Percentiles rank a stretch among this genome's conserved stretches.
Evolutionary conservation across 2,888 invertebrate genomes (phyloP).

Genomic region (Hydrotaea diabolus): DNA sequence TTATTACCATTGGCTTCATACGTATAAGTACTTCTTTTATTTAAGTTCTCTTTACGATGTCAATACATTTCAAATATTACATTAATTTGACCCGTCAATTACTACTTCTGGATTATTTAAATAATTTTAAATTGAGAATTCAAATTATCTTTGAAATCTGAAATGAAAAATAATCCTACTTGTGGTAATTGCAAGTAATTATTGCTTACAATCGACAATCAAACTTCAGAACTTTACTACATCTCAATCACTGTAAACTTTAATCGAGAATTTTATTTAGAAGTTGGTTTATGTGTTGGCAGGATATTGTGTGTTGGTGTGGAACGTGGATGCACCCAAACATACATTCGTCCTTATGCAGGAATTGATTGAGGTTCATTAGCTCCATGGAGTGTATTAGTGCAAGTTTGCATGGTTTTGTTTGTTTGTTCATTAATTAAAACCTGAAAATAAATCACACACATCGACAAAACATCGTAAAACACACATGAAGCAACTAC

Average conservation of each 20-base stretch:
- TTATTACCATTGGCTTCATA: no score
- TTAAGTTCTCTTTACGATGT: no score
- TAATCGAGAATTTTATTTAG: not conserved
- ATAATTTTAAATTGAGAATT: no score
- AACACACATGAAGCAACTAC: not conserved
- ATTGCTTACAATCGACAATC: not conserved
- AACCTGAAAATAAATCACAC: slow-evolving; percentile 33
- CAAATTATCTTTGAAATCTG: no score
- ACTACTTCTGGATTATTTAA: no score
- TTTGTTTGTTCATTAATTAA: slow-evolving; percentile 45
- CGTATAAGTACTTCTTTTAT: no score
- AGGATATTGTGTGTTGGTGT: not conserved
- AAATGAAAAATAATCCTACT: not conserved
- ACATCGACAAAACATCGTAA: slow-evolving; percentile 10
- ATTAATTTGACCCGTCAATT: no score
- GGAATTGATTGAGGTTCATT: slow-evolving; percentile 39
- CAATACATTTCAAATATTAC: no score
- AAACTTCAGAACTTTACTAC: not conserved
- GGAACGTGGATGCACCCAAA: not conserved
- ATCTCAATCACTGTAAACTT: not conserved
- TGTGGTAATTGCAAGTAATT: not conserved
- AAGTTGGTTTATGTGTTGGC: no score
- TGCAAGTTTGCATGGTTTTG: not conserved
- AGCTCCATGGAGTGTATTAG: slow-evolving; percentile 37
- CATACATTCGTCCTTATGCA: not conserved